These are phyloP conservation scores for Pelobates fuscus DNA, from an alignment of 2,113 vertebrate species.

Conservation along the genomic window DNA sequence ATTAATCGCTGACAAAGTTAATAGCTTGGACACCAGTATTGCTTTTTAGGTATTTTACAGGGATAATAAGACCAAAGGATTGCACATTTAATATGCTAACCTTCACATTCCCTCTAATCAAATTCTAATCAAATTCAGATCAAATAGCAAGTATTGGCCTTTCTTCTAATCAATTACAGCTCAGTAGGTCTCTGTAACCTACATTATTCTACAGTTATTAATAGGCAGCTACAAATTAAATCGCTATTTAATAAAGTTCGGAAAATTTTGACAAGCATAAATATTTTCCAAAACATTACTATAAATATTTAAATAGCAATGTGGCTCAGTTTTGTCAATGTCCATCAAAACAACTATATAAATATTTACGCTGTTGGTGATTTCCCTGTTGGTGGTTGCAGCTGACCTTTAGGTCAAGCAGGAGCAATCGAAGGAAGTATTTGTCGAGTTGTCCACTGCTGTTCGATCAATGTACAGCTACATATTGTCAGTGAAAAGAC, in stretches of 20 bases:
- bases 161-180: background rate
- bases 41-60: too few species aligned
- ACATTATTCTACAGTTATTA: background rate
- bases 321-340: background rate
- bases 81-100: too few species aligned
- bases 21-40: too few species aligned
- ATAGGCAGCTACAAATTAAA: background rate
- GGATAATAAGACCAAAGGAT: too few species aligned
- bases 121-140: too few species aligned
- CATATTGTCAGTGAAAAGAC: background rate
- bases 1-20: too few species aligned
- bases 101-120: too few species aligned
- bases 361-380: background rate
- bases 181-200: background rate
- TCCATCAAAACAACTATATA: constrained; percentile 2
- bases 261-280: too few species aligned
- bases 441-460: constrained; percentile 13
- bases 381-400: background rate
- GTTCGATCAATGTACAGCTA: constrained; percentile 10
- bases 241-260: background rate
- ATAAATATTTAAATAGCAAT: constrained; percentile 6
- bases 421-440: background rate
- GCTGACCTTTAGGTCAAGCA: constrained; percentile 17
- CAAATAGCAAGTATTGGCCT: too few species aligned
- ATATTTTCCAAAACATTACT: background rate